Evolutionary conservation across 2,888 invertebrate genomes (phyloP).

Genomic region (Chaetogeoica ovagalla): DNA sequence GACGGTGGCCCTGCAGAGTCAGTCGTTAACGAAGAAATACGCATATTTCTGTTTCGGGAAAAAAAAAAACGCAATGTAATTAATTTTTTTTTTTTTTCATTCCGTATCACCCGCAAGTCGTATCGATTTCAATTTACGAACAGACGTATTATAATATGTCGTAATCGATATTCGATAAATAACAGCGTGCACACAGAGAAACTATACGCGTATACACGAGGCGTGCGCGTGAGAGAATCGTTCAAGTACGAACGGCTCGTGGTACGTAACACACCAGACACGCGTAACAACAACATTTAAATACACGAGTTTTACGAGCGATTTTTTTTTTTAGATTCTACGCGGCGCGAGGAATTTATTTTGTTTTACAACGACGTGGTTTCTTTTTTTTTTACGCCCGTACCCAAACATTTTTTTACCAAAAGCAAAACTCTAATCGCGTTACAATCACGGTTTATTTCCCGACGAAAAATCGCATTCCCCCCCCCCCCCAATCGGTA

Average conservation of each 20-base stretch:
- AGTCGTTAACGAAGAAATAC: slow-evolving; percentile 20
- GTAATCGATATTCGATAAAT: slow-evolving; percentile 13
- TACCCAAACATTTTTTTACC: too few species aligned
- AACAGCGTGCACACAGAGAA: background rate
- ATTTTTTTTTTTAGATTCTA: background rate
- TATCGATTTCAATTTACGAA: slow-evolving; percentile 32
- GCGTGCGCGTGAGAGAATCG: slow-evolving; percentile 16
- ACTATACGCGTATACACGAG: background rate
- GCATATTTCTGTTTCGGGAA: background rate
- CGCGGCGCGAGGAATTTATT: too few species aligned
- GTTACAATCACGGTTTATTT: too few species aligned
- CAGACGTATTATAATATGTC: background rate
- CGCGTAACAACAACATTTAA: slow-evolving; percentile 30
- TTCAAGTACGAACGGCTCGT: slow-evolving; percentile 19
- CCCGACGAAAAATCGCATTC: too few species aligned
- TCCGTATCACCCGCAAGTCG: background rate
- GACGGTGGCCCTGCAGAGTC: slow-evolving; percentile 37
- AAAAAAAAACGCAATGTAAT: slow-evolving; percentile 13
- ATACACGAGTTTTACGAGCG: slow-evolving; percentile 36
- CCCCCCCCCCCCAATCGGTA: too few species aligned
- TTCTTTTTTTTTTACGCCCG: too few species aligned
- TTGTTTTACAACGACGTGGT: too few species aligned
- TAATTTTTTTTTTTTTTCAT: slow-evolving; percentile 38
- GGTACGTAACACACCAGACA: background rate
- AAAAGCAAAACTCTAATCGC: too few species aligned